These are phyloP conservation scores for Cataglyphis albicans DNA, from an alignment of 2,888 invertebrate species.

Conservation along the genomic window DNA sequence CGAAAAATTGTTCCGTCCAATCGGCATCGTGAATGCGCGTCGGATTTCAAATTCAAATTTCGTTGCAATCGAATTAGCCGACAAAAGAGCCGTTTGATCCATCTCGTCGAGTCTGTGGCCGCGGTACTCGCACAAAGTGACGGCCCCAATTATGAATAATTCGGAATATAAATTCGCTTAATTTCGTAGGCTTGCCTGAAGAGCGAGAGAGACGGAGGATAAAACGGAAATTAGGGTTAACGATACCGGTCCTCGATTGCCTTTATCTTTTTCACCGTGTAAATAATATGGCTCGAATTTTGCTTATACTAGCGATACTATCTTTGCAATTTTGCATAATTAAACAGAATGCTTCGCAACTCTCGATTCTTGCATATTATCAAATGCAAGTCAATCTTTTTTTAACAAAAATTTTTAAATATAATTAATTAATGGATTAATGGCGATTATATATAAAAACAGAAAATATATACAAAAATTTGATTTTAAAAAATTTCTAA, in stretches of 20 bases:
- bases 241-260: constrained; percentile 20
- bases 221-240: constrained; percentile 41
- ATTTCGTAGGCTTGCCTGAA: constrained; percentile 73
- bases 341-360: background rate
- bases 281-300: constrained; percentile 15
- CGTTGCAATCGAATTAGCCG: constrained; percentile 83
- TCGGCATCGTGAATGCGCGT: constrained; percentile 58
- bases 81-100: constrained; percentile 84
- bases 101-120: constrained; percentile 66
- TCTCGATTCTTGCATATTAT: background rate
- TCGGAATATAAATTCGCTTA: constrained; percentile 81
- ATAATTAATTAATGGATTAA: background rate
- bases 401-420: background rate
- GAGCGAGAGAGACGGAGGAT: constrained; percentile 51
- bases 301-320: background rate
- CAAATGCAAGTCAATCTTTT: background rate
- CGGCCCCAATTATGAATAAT: constrained; percentile 84
- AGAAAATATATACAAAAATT: background rate
- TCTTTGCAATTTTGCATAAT: constrained; percentile 18
- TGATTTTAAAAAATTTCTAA: background rate
- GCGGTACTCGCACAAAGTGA: constrained; percentile 74
- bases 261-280: constrained; percentile 41
- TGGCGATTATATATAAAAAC: background rate
- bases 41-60: constrained; percentile 85
- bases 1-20: constrained; percentile 73